Conservation (phyloP, 1,140 invertebrate genomes). For the Nylanderia fulva region DNA sequence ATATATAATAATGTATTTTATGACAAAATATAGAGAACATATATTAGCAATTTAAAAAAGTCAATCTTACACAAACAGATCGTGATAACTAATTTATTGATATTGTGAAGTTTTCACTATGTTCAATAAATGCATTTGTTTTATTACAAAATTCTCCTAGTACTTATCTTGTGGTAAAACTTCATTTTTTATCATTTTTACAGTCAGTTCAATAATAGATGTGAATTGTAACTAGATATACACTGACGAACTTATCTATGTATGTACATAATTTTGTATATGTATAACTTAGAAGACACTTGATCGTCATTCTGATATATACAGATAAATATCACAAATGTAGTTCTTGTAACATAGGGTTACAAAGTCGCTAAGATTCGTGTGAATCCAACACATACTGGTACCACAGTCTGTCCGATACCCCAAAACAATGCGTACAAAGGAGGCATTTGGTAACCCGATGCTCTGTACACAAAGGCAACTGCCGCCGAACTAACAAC, state of each 20-base stretch:
- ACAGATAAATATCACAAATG: slow-evolving; percentile 46
- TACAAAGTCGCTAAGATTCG: slow-evolving; percentile 96
- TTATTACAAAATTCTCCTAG: neutral
- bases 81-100: slow-evolving; percentile 26
- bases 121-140: slow-evolving; percentile 4
- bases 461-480: slow-evolving; percentile 96
- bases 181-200: slow-evolving; percentile 2
- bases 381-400: slow-evolving; percentile 95
- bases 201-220: slow-evolving; percentile 19
- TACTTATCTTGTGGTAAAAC: neutral
- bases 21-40: slow-evolving; percentile 19
- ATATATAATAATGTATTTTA: neutral
- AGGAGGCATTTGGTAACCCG: slow-evolving; percentile 94
- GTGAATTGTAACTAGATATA: slow-evolving; percentile 18
- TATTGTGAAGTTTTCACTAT: neutral
- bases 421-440: slow-evolving; percentile 97
- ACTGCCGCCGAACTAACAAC: slow-evolving; percentile 96
- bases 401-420: slow-evolving; percentile 95
- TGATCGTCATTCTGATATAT: slow-evolving; percentile 5
- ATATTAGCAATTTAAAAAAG: slow-evolving; percentile 3
- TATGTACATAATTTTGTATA: slow-evolving; percentile 35
- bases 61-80: neutral
- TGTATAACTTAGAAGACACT: slow-evolving; percentile 38
- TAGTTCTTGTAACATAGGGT: slow-evolving; percentile 70
- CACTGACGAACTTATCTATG: slow-evolving; percentile 24